Percentiles rank a stretch among this genome's conserved stretches.
phyloP scores from a whole-genome alignment of 2,888 invertebrate species.

The Volucella inflata region DNA sequence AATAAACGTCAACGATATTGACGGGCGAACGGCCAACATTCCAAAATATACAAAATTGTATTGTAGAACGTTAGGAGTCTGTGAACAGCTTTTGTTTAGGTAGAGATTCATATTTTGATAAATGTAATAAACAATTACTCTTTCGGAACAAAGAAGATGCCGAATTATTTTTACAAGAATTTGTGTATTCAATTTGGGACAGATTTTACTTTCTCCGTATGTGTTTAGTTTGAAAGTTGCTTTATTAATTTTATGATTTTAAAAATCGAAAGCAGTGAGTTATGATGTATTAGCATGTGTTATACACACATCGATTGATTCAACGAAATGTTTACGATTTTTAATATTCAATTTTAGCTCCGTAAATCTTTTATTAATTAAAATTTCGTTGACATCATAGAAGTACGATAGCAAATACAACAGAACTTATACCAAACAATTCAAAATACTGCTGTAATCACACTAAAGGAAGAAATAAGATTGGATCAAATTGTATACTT shows the following conservation, averaged over 20 bases:
- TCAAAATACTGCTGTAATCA: conserved; percentile 25
- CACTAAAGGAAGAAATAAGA: background rate
- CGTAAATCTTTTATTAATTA: too few relatives aligned
- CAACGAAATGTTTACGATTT: background rate
- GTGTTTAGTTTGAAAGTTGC: background rate
- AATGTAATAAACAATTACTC: too few relatives aligned
- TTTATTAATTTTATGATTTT: conserved; percentile 8
- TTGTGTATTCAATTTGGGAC: too few relatives aligned
- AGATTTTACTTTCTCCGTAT: background rate
- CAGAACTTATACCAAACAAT: background rate
- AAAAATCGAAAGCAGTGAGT: background rate
- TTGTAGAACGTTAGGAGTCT: too few relatives aligned
- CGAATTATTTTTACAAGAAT: too few relatives aligned
- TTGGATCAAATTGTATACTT: conserved; percentile 21
- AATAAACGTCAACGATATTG: too few relatives aligned
- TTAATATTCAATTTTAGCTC: background rate
- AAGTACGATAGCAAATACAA: background rate
- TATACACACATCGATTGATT: background rate
- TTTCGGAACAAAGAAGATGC: too few relatives aligned
- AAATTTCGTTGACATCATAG: background rate
- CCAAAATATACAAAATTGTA: too few relatives aligned
- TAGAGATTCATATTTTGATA: too few relatives aligned
- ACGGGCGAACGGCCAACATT: too few relatives aligned
- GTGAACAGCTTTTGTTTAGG: too few relatives aligned
- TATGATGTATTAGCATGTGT: conserved; percentile 1